phyloP scores from a whole-genome alignment of 2,113 vertebrate genomes.

The Agapornis roseicollis region DNA sequence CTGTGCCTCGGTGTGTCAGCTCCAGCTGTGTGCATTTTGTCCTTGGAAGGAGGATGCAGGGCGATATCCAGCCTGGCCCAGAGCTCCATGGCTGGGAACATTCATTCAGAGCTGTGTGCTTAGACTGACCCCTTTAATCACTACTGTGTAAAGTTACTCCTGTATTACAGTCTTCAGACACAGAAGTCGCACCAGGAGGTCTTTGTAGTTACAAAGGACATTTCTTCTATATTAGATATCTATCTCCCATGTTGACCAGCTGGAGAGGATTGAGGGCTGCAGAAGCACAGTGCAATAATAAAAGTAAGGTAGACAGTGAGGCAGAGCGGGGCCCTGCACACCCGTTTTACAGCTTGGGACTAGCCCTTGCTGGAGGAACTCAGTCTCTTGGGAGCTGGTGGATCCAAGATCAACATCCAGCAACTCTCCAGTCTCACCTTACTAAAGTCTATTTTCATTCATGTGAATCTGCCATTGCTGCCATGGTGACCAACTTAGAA shows the following conservation, averaged over 20 bases:
- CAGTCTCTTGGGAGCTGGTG: not conserved
- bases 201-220: not conserved
- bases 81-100: not conserved
- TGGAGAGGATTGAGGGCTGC: not conserved
- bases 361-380: not conserved
- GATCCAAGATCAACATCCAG: not conserved
- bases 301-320: not conserved
- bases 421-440: not conserved
- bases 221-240: not conserved
- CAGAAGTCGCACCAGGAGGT: not conserved
- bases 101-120: not conserved
- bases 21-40: not conserved
- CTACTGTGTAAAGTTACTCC: not conserved
- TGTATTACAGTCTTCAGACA: not conserved
- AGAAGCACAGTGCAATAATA: not conserved
- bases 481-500: slow-evolving; percentile 13
- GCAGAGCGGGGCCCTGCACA: not conserved
- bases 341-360: not conserved
- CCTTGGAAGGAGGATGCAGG: not conserved
- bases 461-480: slow-evolving; percentile 29
- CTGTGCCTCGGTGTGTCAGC: not conserved
- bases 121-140: not conserved
- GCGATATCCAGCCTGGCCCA: not conserved
- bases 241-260: not conserved
- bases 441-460: slow-evolving; percentile 18